Conservation (phyloP, 2,888 invertebrate genomes). For the Cinara cedri region DNA sequence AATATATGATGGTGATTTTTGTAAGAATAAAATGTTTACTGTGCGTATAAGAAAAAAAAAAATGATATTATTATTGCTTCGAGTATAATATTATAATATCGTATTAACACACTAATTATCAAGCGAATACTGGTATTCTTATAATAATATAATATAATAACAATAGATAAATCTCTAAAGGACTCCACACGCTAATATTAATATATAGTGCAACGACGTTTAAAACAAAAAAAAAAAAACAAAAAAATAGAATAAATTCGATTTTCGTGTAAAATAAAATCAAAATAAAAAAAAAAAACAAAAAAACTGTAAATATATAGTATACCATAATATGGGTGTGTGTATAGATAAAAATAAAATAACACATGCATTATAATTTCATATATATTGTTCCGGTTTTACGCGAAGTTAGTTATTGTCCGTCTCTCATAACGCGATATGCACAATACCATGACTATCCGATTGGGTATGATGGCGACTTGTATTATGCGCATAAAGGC, state of each 20-base stretch:
- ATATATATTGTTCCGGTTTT: too few relatives aligned
- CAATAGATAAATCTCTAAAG: conserved; percentile 19
- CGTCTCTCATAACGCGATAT: too few relatives aligned
- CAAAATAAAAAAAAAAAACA: not conserved
- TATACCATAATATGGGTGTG: conserved; percentile 63
- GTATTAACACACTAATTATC: conserved; percentile 33
- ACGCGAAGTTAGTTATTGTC: too few relatives aligned
- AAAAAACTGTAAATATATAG: conserved; percentile 1
- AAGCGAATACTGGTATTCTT: conserved; percentile 31
- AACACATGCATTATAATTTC: too few relatives aligned
- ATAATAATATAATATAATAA: too few relatives aligned
- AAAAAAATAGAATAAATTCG: not conserved
- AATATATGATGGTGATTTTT: not conserved
- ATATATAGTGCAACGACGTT: conserved; percentile 23
- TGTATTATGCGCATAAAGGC: too few relatives aligned
- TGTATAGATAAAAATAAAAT: conserved; percentile 60
- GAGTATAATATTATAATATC: not conserved
- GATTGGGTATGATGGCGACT: too few relatives aligned
- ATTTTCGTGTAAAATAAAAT: not conserved
- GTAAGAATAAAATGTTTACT: conserved; percentile 6
- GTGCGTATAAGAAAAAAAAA: conserved; percentile 23
- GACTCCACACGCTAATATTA: conserved; percentile 44
- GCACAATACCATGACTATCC: too few relatives aligned
- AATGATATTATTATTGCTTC: conserved; percentile 51
- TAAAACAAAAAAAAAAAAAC: too few relatives aligned